Evolutionary conservation across 1,140 invertebrate genomes (phyloP), one percentile per base, ranked within the genome.

Genomic region (Drosophila leontia): DNA sequence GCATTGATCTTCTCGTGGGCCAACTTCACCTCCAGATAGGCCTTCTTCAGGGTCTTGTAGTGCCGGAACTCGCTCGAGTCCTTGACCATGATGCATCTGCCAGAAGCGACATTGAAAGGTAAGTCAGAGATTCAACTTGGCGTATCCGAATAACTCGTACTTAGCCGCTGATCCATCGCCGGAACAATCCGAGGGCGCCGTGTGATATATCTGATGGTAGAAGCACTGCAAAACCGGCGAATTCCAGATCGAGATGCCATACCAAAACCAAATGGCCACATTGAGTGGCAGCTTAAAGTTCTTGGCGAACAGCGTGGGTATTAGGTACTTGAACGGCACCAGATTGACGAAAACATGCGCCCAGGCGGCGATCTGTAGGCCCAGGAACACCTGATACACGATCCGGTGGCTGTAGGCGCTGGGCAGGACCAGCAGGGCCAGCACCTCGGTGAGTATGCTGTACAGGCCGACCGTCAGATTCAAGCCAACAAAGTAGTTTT

Each of bases 121-220:
- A 34, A 62, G 37, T 19, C 1, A 57, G 9, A 12, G 11, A 2
- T 15, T 26, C 11, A 4, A 23, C 9, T 15, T 37, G 17, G 3
- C 8, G n/a, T 11, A 32, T 15, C 8, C 8, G n/a, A 63, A 11
- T 7, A 47, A 9, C 0, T 57, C 80, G 67, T 37, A 92, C 87
- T 91, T 92, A 13, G 91, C 85, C 1, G 92, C 91, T 7, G 91
- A 92, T 1, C 92, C 92, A 53, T 92, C 92, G 37, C 92, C 92
- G 19, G 85, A 84, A 56, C 92, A 92, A 50, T 92, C 91, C 5
- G 80, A 74, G 4, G 91, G 87, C 3, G 91, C 63, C 8, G 82
- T 91, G 17, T 92, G 92, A 76, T 92, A 92, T 47, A 92, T 92
- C 67, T 92, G 91, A 68, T 92, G 92, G 57, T 92, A 92, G 48